Percentiles rank a stretch among this genome's conserved stretches.
Evolutionary conservation across 2,113 vertebrate species (phyloP).

Genomic region (Climacteris rufus): DNA sequence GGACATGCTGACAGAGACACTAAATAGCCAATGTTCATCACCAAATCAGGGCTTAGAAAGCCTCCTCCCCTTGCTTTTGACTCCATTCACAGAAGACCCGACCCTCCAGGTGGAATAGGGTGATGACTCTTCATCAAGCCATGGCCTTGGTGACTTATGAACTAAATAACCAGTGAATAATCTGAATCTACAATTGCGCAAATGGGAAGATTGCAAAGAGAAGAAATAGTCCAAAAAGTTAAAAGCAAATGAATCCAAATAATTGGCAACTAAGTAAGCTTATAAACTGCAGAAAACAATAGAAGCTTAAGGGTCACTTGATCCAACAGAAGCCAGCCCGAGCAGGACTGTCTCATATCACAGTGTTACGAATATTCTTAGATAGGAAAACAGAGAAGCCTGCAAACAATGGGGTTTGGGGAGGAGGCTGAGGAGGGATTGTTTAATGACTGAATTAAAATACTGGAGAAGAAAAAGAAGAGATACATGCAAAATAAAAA

Average conservation of each 20-base stretch:
- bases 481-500: neutral
- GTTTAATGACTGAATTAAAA: slow-evolving; percentile 20
- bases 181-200: neutral
- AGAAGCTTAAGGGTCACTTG: slow-evolving; percentile 13
- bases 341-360: slow-evolving; percentile 24
- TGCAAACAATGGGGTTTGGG: slow-evolving; percentile 15
- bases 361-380: slow-evolving; percentile 12
- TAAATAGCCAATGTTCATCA: neutral
- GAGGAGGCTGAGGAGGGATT: neutral
- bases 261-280: neutral
- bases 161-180: neutral
- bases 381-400: slow-evolving; percentile 22
- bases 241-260: neutral
- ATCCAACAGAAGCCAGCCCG: slow-evolving; percentile 26
- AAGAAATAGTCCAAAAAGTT: neutral
- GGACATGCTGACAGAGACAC: neutral
- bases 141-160: neutral
- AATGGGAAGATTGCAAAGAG: neutral
- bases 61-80: neutral
- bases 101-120: neutral
- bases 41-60: neutral
- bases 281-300: slow-evolving; percentile 39
- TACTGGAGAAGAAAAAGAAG: neutral
- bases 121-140: neutral
- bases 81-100: neutral